Evolutionary conservation across 2,797 vertebrate species (phyloP).

Genomic region (Crocodylus rhombifer): DNA sequence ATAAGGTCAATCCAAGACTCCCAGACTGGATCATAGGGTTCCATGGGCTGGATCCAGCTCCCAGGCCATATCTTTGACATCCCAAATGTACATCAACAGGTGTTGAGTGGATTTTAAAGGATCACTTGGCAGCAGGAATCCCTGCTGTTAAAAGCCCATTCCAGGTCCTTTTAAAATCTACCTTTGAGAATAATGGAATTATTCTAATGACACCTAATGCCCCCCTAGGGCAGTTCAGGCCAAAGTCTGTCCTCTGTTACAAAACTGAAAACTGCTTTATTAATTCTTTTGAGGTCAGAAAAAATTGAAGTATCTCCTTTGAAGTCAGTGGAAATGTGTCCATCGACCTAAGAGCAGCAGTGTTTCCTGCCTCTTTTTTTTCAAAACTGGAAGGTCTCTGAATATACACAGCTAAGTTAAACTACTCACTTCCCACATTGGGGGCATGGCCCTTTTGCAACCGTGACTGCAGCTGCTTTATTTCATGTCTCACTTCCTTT

Average conservation of each 20-base stretch:
- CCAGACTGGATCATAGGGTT: background rate
- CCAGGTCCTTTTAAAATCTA: background rate
- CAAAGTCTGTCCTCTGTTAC: background rate
- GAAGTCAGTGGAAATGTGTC: no score
- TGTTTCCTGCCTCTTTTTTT: background rate
- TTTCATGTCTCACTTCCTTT: background rate
- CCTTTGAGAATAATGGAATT: background rate
- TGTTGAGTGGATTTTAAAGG: rapidly evolving
- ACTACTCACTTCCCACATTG: rapidly evolving
- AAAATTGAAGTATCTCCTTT: no score
- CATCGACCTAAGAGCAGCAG: background rate
- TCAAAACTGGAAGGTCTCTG: background rate
- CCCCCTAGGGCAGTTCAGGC: background rate
- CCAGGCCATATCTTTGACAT: background rate
- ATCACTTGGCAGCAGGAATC: background rate
- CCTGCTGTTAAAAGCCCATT: background rate
- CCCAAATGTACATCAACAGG: background rate
- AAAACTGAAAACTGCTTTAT: background rate
- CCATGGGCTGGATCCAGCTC: background rate
- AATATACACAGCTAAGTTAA: rapidly evolving
- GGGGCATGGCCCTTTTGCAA: conserved; percentile 16
- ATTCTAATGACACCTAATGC: background rate
- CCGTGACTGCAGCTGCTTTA: rapidly evolving
- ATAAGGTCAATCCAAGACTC: no score
- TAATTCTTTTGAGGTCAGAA: background rate